phyloP scores from a whole-genome alignment of 2,888 invertebrate species.

The Drosophila nigricruria region DNA sequence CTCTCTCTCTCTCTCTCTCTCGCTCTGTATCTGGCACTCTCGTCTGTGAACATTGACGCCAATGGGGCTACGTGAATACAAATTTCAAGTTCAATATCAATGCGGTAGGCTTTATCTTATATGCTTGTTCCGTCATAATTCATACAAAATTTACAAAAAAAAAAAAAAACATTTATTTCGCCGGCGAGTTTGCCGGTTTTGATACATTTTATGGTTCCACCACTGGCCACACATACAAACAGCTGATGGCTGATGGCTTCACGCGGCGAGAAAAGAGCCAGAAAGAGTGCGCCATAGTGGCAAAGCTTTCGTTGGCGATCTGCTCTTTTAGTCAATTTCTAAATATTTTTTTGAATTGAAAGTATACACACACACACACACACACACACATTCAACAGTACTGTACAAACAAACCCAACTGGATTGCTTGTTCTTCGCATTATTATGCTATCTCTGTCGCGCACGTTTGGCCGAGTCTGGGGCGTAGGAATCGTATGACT shows the following conservation, averaged over 20 bases:
- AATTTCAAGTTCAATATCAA: conserved; percentile 76
- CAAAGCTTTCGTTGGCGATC: conserved; percentile 53
- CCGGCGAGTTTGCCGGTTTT: conserved; percentile 51
- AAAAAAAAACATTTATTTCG: conserved; percentile 13
- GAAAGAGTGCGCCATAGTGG: conserved; percentile 31
- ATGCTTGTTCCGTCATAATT: conserved; percentile 14
- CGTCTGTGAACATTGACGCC: conserved; percentile 17
- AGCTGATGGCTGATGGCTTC: conserved; percentile 53
- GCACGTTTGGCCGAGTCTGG: conserved; percentile 15
- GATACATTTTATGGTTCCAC: conserved; percentile 10
- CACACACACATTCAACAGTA: background rate
- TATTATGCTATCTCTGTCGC: conserved; percentile 24
- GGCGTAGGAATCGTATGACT: conserved; percentile 73
- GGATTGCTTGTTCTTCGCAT: conserved; percentile 38
- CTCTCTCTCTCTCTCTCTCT: background rate
- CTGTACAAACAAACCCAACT: conserved; percentile 29
- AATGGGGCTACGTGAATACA: conserved; percentile 25
- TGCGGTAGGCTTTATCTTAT: conserved; percentile 30
- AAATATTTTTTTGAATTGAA: conserved; percentile 28
- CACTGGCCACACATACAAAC: conserved; percentile 18
- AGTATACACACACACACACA: conserved; percentile 1
- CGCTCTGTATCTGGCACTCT: background rate
- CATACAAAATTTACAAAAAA: conserved; percentile 11
- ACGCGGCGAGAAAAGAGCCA: conserved; percentile 7
- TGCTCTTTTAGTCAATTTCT: conserved; percentile 33